Base-by-base conservation (phyloP, 2,888 invertebrate species). In the Caenorhabditis afra region DNA sequence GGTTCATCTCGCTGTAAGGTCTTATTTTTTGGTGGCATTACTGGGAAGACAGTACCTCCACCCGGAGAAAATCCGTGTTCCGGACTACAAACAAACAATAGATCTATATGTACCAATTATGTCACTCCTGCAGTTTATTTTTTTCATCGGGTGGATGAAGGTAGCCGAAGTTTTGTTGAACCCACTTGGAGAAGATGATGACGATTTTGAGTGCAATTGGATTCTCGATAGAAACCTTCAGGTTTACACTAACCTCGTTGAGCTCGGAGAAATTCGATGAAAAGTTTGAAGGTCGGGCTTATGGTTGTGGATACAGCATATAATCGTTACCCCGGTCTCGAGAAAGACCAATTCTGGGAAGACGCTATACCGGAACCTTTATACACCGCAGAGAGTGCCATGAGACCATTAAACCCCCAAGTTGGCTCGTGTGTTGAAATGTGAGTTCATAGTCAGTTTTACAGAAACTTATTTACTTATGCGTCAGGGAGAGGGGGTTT, bases 141-240 rank as follows among this genome's bases (percentile, higher is more conserved):
- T 88, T 68, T 88, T 86, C 68, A 82, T 88, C 23, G 88, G 88
- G 4, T 88, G 88, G 88, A 86, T 87, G 82, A 88, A 88, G 74
- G 88, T 80, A n/a, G 87, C 87, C 35, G 87, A 88, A 66, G 87
- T 88, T 35, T 65, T 87, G 35, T 57, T 87, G 49, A 87, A 87
- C 71, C 88, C 88, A 1, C 67, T 88, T 5, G 87, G 87, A 12
- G 85, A 85, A 39, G 87, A 88, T 64, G 87, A 88, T 53, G 88
- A 88, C 49, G 88, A 88, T 70, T 87, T 89, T 53, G 88, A 89
- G 49, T 81, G 82, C 23, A 89, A 89, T 76, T 89, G 85, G 81
- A 87, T 88, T 23, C 59, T 88, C 22, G 88, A 88, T 67, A 80
- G 88, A 47, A 87, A 88, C 61, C 74, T 87, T 3, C 86, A 87